Evolutionary conservation across 2,888 invertebrate species (phyloP), one percentile per base, ranked within the genome.

Genomic region (Camptogramma bilineatum): DNA sequence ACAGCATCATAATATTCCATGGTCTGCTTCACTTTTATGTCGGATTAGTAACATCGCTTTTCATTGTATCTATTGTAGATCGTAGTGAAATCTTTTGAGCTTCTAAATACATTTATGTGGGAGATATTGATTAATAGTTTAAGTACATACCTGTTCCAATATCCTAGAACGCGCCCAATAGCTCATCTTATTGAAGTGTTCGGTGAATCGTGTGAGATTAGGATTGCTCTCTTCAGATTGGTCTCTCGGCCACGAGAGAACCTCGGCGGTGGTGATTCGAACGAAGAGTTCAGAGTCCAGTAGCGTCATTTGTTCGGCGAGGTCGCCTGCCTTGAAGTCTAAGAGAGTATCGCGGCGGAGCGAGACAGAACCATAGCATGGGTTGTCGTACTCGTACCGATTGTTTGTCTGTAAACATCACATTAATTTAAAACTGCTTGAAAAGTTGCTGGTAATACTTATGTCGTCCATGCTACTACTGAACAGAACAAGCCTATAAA

Each of bases 161-260:
- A 99, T 99, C 83, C 97, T 95, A 2, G 99, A 98, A 60, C 99
- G 94, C 47, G 98, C 98, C 99, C 99, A 99, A 83, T 97, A 99
- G 64, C 99, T 99, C 98, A 99, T 98, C 93, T 99, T 99, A 86
- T 99, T 99, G 89, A 99, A 99, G 90, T 99, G 99, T 86, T 99
- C 99, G 0, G 99, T 99, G 85, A 99, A 99, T 73, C 97, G 94
- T 34, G 98, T 99, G 63, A 99, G 94, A 90, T 99, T 99, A 2
- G 99, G 99, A 82, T 99, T 98, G 75, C 97, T 95, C 84, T 99
- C 99, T 87, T 99, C 99, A 72, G 97, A 98, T 89, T 99, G 99
- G 85, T 99, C 98, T 80, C 98, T 96, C 42, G 99, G 98, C 99
- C 99, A 99, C 75, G 98, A 96, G 72, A 99, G 93, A 69, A 99